Conservation (phyloP, 1,140 invertebrate species). For the Limonius californicus region DNA sequence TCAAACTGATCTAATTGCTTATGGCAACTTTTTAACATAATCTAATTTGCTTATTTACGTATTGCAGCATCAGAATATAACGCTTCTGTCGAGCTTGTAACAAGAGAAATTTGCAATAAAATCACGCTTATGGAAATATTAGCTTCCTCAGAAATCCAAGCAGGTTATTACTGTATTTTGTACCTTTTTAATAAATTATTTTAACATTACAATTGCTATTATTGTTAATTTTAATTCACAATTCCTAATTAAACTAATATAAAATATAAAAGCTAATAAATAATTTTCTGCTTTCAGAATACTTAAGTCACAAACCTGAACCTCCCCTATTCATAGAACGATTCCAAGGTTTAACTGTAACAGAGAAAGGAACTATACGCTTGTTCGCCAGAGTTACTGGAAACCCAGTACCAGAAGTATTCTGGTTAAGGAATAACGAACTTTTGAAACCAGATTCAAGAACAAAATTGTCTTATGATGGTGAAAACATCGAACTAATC, state of each 20-base stretch:
- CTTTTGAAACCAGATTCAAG: slow-evolving; percentile 71
- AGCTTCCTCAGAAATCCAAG: neutral
- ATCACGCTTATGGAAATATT: neutral
- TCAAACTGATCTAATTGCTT: too few species aligned
- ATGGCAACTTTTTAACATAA: neutral
- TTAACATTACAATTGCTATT: neutral
- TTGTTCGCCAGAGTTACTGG: slow-evolving; percentile 84
- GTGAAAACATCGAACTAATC: slow-evolving; percentile 77
- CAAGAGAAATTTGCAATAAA: neutral
- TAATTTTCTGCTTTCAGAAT: slow-evolving; percentile 51
- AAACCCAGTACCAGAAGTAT: slow-evolving; percentile 80
- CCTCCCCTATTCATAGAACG: slow-evolving; percentile 82
- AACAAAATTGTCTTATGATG: slow-evolving; percentile 73
- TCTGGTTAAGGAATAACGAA: slow-evolving; percentile 86
- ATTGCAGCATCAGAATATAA: neutral
- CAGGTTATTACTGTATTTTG: neutral
- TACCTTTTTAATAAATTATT: neutral
- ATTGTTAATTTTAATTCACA: too few species aligned
- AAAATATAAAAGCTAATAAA: neutral
- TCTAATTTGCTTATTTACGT: neutral
- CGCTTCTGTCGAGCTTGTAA: neutral
- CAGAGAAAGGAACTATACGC: slow-evolving; percentile 73
- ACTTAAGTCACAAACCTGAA: slow-evolving; percentile 62
- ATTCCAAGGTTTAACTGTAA: slow-evolving; percentile 80
- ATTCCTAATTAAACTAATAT: too few species aligned